Evolutionary conservation across 2,113 vertebrate species (phyloP).

Genomic region (Ictidomys tridecemlineatus): DNA sequence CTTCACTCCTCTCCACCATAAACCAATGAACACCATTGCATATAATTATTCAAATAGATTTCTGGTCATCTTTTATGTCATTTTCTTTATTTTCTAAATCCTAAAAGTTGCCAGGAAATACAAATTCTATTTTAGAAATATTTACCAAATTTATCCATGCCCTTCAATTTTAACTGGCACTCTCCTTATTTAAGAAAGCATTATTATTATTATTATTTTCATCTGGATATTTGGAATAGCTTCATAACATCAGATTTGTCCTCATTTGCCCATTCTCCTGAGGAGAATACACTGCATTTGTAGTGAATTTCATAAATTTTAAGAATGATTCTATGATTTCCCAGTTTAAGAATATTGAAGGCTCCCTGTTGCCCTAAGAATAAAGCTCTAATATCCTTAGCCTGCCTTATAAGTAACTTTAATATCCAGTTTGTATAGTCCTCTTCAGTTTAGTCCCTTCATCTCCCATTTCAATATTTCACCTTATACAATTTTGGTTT

Average conservation of each 20-base stretch:
- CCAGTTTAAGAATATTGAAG: background rate
- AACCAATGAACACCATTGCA: background rate
- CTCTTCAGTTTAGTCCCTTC: background rate
- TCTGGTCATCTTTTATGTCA: background rate
- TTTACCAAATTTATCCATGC: background rate
- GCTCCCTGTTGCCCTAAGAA: background rate
- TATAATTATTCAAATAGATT: background rate
- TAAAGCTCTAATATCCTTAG: background rate
- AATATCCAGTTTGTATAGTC: background rate
- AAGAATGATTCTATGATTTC: background rate
- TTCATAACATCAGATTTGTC: background rate
- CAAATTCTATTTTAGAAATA: background rate
- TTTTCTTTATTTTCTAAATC: background rate
- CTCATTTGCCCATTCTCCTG: background rate
- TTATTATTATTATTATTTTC: background rate
- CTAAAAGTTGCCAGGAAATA: background rate
- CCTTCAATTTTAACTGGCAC: background rate
- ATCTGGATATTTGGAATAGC: background rate
- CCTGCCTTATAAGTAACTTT: fast-evolving
- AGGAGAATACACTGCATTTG: background rate
- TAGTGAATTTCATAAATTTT: background rate
- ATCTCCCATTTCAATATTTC: background rate
- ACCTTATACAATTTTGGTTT: background rate
- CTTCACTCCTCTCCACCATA: background rate
- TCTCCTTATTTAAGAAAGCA: background rate